These are phyloP conservation scores for Poecile montanus DNA, from an alignment of 2,797 vertebrate genomes.

Conservation along the genomic window DNA sequence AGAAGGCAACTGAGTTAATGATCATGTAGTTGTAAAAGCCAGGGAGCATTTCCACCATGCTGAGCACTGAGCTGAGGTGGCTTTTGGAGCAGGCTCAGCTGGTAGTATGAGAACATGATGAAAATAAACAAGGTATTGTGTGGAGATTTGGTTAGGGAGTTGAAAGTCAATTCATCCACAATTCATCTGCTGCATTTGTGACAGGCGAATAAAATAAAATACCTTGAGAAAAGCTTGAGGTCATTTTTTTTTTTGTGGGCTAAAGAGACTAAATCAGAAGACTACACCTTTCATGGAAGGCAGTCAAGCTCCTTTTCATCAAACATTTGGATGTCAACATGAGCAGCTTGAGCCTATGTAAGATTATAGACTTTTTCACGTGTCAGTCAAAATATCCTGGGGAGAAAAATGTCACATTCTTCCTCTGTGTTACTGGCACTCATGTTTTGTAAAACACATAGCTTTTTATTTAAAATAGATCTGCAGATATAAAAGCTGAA, in stretches of 20 bases:
- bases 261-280: not conserved
- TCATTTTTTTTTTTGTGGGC: not conserved
- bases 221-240: not conserved
- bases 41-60: not conserved
- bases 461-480: slow-evolving; percentile 70
- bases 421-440: slow-evolving; percentile 56
- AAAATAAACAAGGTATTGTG: slow-evolving; percentile 20
- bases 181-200: not conserved
- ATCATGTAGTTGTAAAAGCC: not conserved
- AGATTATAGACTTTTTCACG: slow-evolving; percentile 67
- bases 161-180: not conserved
- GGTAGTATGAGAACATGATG: not conserved
- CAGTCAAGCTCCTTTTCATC: slow-evolving; percentile 46
- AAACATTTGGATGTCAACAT: slow-evolving; percentile 62
- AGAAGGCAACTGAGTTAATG: not conserved
- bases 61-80: not conserved
- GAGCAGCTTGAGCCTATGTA: slow-evolving; percentile 65
- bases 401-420: slow-evolving; percentile 70
- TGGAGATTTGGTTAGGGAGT: not conserved
- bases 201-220: slow-evolving; percentile 10
- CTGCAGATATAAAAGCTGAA: slow-evolving; percentile 53
- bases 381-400: slow-evolving; percentile 70
- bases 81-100: slow-evolving; percentile 10
- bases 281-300: slow-evolving; percentile 53
- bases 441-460: slow-evolving; percentile 60